Evolutionary conservation across 2,888 invertebrate genomes (phyloP), one percentile per base, ranked within the genome.

Genomic region (Philaethria dido): DNA sequence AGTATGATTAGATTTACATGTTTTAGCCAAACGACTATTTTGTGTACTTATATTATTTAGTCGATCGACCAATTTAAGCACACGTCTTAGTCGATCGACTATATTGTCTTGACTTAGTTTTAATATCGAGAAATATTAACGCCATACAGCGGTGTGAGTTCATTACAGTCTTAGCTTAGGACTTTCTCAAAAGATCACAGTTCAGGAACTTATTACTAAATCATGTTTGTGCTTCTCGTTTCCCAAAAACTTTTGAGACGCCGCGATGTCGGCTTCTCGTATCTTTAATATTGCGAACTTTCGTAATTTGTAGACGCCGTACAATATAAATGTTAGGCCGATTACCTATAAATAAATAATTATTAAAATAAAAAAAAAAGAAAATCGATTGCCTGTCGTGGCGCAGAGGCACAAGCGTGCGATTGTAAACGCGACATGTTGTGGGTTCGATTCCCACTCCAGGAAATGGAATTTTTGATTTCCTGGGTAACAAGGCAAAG

Each of bases 261-360:
- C 71, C 6, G 61, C 33, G 0, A 59, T 48, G 9, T 71, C 73
- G 5, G 59, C 39, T 48, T 71, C 64, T 16, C 50, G 66, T 29
- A 62, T 9, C 3, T 64, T 67, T 39, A 20, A 68, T 9, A 85
- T 33, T 1, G 69, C 64, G 6, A 54, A 66, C 25, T 57, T 71
- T 64, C 70, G 44, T 14, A 69, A 54, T 59, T 57, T 69, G 13
- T 74, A 66, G 14, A 89, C 80, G 2, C 89, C 90, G 11, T 69
- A 72, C 42, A 83, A 69, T 16, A 89, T 71, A 0, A 89, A 74
- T 0, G 69, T 62, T 8, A 85, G 65, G 1, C 90, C 90, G 45
- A 88, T 75, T 1, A 74, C 78, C 90, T 90, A 83, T 6, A 76
- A 78, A 62, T 8, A 5, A 22, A 33, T 33, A 20, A 20, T n/a